A percentile compares a stretch with the other conserved stretches of the same genome.
phyloP scores from a whole-genome alignment of 1,140 invertebrate species.

The Apis mellifera region Amel_HAv3.1 CM009946.2:478501-479000 shows the following conservation, averaged over 20 bases:
- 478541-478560: too few relatives aligned
- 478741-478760: background rate
- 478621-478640: too few relatives aligned
- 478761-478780: constrained; percentile 32
- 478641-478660: too few relatives aligned
- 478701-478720: background rate
- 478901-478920: background rate
- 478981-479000: constrained; percentile 19
- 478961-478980: constrained; percentile 20
- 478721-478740: constrained; percentile 18
- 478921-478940: constrained; percentile 34
- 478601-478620: too few relatives aligned
- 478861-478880: constrained; percentile 36
- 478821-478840: constrained; percentile 34
- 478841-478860: constrained; percentile 21
- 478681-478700: too few relatives aligned
- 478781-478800: constrained; percentile 43
- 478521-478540: too few relatives aligned
- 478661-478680: too few relatives aligned
- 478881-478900: constrained; percentile 41
- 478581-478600: too few relatives aligned
- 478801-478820: constrained; percentile 32
- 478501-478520: too few relatives aligned
- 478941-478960: constrained; percentile 36
- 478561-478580: too few relatives aligned